phyloP scores from a whole-genome alignment of 2,113 vertebrate species.

The Coregonus clupeaformis region DNA sequence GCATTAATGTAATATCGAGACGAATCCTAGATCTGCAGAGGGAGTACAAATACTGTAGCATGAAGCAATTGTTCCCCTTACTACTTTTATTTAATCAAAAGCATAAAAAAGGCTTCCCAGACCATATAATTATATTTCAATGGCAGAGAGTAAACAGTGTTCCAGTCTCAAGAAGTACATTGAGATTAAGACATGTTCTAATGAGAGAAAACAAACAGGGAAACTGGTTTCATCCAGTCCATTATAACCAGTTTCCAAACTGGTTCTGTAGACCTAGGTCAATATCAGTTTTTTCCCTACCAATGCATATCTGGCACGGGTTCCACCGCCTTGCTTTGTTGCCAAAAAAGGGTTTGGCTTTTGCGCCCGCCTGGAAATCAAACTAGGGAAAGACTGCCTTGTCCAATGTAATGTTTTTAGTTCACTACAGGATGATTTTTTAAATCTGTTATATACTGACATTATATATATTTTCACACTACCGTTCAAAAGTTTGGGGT shows the following conservation, averaged over 20 bases:
- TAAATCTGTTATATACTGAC: too few species aligned
- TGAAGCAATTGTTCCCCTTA: slow-evolving; percentile 5
- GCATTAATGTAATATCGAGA: slow-evolving; percentile 38
- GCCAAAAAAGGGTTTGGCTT: background rate
- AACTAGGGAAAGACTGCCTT: background rate
- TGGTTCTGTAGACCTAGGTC: too few species aligned
- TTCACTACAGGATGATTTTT: background rate
- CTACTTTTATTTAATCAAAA: background rate
- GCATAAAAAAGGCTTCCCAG: background rate
- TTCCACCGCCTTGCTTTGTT: too few species aligned
- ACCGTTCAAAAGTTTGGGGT: too few species aligned
- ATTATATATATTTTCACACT: too few species aligned
- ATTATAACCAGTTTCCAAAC: too few species aligned
- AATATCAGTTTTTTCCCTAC: too few species aligned
- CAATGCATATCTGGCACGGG: too few species aligned
- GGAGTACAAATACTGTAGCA: slow-evolving; percentile 29
- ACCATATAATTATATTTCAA: background rate
- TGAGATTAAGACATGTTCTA: background rate
- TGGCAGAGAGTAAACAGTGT: background rate
- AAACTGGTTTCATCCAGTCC: too few species aligned
- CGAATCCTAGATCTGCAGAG: slow-evolving; percentile 20
- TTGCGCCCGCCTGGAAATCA: background rate
- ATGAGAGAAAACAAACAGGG: background rate
- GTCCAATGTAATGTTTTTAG: background rate
- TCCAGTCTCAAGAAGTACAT: background rate